Conservation (phyloP, 2,797 vertebrate species). For the Xiphophorus birchmanni region DNA sequence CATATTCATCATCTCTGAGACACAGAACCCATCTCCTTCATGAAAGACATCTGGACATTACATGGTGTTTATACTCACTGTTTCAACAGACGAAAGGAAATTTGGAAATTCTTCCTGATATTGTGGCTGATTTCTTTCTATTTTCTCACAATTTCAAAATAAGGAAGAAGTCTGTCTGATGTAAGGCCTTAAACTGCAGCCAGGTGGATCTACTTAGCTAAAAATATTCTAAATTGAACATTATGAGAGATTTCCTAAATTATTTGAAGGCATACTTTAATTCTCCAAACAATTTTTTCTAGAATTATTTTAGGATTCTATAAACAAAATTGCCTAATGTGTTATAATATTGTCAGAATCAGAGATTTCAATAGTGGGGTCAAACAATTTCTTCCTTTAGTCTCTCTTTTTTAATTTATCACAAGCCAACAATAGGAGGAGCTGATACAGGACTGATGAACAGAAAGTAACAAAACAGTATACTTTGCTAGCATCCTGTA, state of each 20-base stretch:
- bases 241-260: not conserved
- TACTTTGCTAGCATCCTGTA: constrained; percentile 22
- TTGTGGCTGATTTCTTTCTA: not conserved
- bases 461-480: constrained; percentile 28
- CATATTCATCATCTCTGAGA: too few relatives aligned
- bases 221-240: not conserved
- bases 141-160: not conserved
- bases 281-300: not conserved
- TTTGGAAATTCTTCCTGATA: not conserved
- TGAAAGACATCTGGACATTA: not conserved
- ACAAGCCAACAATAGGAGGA: constrained; percentile 22
- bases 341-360: not conserved
- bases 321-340: not conserved
- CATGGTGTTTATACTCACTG: not conserved
- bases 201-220: not conserved
- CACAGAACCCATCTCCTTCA: too few relatives aligned
- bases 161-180: not conserved
- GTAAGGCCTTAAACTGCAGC: not conserved
- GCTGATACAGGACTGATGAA: constrained; percentile 35
- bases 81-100: not conserved
- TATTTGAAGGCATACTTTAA: not conserved
- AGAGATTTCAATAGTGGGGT: not conserved
- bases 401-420: constrained; percentile 25
- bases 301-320: not conserved
- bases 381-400: constrained; percentile 14